Evolutionary conservation across 2,113 vertebrate species (phyloP).

Genomic region (Rallus limicola): DNA sequence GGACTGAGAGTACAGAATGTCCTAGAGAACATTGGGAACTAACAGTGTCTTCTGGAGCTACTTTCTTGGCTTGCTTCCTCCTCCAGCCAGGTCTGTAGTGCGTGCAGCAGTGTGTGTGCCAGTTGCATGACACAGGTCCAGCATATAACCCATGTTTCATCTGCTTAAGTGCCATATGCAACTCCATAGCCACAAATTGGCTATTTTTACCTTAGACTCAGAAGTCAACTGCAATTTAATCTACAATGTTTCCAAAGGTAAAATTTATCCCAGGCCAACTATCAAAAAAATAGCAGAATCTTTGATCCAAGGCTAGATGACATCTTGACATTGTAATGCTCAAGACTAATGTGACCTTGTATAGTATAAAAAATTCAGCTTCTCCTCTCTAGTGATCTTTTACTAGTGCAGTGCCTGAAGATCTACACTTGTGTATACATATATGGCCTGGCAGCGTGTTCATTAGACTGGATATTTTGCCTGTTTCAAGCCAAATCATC

Average conservation of each 20-base stretch:
- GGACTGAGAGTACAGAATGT: not conserved
- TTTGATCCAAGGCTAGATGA: not conserved
- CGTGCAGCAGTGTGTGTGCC: not conserved
- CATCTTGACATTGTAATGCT: not conserved
- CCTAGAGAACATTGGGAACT: not conserved
- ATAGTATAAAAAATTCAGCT: not conserved
- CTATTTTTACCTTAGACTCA: not conserved
- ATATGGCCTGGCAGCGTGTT: not conserved
- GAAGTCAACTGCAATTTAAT: not conserved
- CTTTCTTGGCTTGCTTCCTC: not conserved
- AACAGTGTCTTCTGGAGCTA: not conserved
- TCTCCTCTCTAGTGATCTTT: not conserved
- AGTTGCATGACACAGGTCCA: not conserved
- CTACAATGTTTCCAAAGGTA: not conserved
- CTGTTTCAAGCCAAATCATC: not conserved
- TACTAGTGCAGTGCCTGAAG: not conserved
- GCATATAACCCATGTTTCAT: not conserved
- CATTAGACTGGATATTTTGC: not conserved
- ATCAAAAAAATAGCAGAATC: not conserved
- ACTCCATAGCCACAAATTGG: not conserved
- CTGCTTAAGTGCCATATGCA: not conserved
- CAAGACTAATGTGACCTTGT: too few relatives aligned
- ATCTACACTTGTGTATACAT: not conserved
- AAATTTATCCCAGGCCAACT: not conserved
- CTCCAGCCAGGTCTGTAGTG: not conserved